Evolutionary conservation across 2,797 vertebrate genomes (phyloP).

Genomic region (Kryptopterus vitreolus): DNA sequence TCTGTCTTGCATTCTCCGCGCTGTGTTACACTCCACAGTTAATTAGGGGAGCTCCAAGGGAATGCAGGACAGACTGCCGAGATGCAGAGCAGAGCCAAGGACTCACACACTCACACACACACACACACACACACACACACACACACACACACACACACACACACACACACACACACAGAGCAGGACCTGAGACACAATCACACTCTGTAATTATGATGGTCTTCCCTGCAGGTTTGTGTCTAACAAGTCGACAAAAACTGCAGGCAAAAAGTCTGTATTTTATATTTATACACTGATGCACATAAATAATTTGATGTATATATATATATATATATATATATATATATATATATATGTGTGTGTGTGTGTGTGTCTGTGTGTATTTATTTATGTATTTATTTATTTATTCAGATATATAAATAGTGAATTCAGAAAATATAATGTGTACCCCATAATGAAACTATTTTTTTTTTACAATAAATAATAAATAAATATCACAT

Average conservation of each 20-base stretch:
- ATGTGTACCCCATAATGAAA: too few relatives aligned
- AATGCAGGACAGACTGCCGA: background rate
- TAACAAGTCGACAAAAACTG: background rate
- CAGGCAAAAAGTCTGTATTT: background rate
- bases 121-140: background rate
- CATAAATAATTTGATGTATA: background rate
- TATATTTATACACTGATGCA: too few relatives aligned
- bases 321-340: too few relatives aligned
- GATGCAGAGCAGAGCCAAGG: background rate
- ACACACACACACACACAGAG: background rate
- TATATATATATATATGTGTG: too few relatives aligned
- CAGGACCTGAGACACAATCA: background rate
- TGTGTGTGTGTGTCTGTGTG: too few relatives aligned
- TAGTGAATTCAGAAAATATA: too few relatives aligned
- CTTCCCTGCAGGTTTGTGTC: constrained; percentile 1
- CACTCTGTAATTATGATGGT: background rate
- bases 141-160: background rate
- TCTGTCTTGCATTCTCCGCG: background rate
- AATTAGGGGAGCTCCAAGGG: background rate
- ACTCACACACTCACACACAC: background rate
- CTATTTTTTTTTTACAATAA: too few relatives aligned
- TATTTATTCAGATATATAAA: too few relatives aligned
- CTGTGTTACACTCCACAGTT: constrained; percentile 16
- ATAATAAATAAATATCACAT: too few relatives aligned
- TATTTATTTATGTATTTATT: too few relatives aligned